Conservation (phyloP, 2,888 invertebrate species). For the Perithous albicinctus region DNA sequence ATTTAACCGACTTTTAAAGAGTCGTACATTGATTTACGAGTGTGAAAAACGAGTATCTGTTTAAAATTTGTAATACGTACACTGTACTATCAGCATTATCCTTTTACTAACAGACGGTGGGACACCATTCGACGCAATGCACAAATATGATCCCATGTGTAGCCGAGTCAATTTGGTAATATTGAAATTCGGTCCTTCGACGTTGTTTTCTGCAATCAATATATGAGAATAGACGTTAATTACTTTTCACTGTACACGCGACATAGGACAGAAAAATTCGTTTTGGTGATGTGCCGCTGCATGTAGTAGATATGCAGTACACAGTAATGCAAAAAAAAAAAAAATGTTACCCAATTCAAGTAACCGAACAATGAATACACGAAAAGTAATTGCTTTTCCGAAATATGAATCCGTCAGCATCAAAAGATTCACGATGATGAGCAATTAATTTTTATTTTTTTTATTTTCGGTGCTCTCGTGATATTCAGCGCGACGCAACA, state of each 20-base stretch:
- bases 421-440: slow-evolving; percentile 6
- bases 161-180: slow-evolving; percentile 84
- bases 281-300: not conserved
- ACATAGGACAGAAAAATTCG: slow-evolving; percentile 19
- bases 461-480: not conserved
- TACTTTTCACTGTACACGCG: slow-evolving; percentile 45
- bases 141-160: slow-evolving; percentile 85
- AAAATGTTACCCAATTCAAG: not conserved
- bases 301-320: not conserved
- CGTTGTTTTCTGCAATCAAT: slow-evolving; percentile 86
- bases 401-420: not conserved
- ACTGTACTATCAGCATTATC: slow-evolving; percentile 85
- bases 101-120: slow-evolving; percentile 85
- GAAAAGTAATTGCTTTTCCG: slow-evolving; percentile 13
- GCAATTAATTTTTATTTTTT: not conserved
- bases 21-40: not conserved
- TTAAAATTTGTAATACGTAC: slow-evolving; percentile 80
- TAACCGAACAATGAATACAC: not conserved
- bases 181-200: slow-evolving; percentile 87
- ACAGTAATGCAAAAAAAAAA: not conserved
- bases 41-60: not conserved
- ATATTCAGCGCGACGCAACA: not conserved
- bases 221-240: slow-evolving; percentile 53
- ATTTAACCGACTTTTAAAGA: not conserved
- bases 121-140: slow-evolving; percentile 85